Percentiles rank a stretch among this genome's conserved stretches.
Evolutionary conservation across 2,888 invertebrate species (phyloP).

Genomic region (Volucella bombylans): DNA sequence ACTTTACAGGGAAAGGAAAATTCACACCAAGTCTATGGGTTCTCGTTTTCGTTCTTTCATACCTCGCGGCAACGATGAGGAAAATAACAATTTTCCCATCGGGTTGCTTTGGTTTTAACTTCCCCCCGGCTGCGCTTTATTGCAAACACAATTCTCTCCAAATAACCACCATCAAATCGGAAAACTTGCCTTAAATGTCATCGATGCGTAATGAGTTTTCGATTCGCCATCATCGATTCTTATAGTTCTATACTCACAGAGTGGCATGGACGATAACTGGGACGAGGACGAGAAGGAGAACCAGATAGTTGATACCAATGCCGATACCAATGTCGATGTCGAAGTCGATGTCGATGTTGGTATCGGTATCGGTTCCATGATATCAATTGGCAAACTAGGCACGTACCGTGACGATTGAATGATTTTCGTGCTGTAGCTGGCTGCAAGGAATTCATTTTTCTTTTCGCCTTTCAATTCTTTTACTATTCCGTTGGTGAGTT

Average conservation of each 20-base stretch:
- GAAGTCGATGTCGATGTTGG: neutral
- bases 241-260: neutral
- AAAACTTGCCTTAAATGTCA: constrained; percentile 65
- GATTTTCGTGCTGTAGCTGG: constrained; percentile 37
- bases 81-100: constrained; percentile 27
- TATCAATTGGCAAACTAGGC: constrained; percentile 63
- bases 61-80: neutral
- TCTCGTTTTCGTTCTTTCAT: neutral
- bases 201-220: constrained; percentile 72
- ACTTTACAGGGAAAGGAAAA: constrained; percentile 4
- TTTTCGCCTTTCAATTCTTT: constrained; percentile 1
- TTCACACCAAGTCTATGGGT: neutral
- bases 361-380: neutral
- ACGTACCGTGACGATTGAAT: constrained; percentile 64
- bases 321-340: too few relatives aligned
- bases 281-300: neutral
- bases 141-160: constrained; percentile 19
- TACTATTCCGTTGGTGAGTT: constrained; percentile 15
- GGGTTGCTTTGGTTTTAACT: constrained; percentile 3
- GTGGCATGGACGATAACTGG: too few relatives aligned
- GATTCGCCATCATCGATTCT: constrained; percentile 56
- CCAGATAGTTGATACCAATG: too few relatives aligned
- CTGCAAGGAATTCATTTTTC: constrained; percentile 17
- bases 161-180: constrained; percentile 57
- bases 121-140: neutral